Evolutionary conservation across 2,888 invertebrate genomes (phyloP).

Genomic region (Drosophila testacea): DNA sequence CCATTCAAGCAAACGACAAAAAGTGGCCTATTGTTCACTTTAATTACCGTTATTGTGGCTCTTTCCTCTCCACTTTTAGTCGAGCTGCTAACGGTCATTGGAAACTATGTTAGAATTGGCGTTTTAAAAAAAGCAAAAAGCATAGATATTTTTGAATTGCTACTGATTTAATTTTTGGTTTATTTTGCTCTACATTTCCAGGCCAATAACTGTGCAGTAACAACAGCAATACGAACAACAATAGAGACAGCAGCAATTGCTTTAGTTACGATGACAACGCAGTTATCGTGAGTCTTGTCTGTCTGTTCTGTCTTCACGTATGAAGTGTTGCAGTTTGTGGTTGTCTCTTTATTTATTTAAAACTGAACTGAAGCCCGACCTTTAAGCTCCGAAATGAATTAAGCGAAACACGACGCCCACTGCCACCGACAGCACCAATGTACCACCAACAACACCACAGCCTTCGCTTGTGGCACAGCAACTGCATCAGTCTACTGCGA

Average conservation of each 20-base stretch:
- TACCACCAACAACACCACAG: not conserved
- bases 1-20: constrained; percentile 18
- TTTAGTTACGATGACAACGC: constrained; percentile 26
- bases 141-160: constrained; percentile 15
- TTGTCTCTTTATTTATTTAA: constrained; percentile 47
- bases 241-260: constrained; percentile 9
- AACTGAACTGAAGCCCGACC: constrained; percentile 1
- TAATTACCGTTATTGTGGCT: constrained; percentile 27
- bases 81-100: constrained; percentile 18
- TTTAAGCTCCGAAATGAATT: constrained; percentile 43
- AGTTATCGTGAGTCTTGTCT: constrained; percentile 30
- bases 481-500: constrained; percentile 39
- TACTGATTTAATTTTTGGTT: constrained; percentile 20
- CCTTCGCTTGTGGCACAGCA: constrained; percentile 7
- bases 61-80: constrained; percentile 18
- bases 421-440: constrained; percentile 7
- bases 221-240: not conserved
- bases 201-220: constrained; percentile 41
- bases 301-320: constrained; percentile 3
- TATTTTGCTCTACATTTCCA: constrained; percentile 30
- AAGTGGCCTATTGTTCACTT: constrained; percentile 29
- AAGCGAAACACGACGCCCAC: constrained; percentile 51
- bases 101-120: constrained; percentile 19
- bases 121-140: constrained; percentile 20
- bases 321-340: constrained; percentile 39